Base-by-base conservation (phyloP, 2,113 vertebrate species). In the Sisor rabdophorus region DNA sequence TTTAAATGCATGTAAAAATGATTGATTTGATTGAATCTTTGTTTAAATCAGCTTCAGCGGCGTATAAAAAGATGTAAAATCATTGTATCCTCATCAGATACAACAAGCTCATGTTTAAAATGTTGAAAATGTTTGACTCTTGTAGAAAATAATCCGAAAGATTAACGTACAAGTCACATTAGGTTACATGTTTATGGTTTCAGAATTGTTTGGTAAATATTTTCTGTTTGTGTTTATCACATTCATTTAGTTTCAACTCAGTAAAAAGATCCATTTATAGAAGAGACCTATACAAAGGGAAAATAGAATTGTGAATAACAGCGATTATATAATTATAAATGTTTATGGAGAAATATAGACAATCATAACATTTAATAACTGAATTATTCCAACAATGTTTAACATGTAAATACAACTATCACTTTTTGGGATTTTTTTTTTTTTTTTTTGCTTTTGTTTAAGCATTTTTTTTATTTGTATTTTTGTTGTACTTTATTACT, bases 391-490 rank as follows among this genome's bases (percentile, higher is more conserved):
- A 94, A 90, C 94, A 93, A 93, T 93, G 96, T 96, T 96, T 97
- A 98, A 96, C 94, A 93, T 99, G 97, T 98, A 99, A 92, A 98
- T 97, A 82, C 75, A 97, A 92, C 82, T 86, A 85, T 86, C 87
- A 82, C 61, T 85, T 80, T 4, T 36, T 36, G 32, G 7, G 32
- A n/a, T 86, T 85, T 73, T 16, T 71, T 76, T 78, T 19, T 48
- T 50, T 67, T 68, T 20, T 8, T 67, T 60, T n/a, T 60, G 70
- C 55, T 24, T 93, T 95, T 94, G 92, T 95, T 69, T 95, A 90
- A 95, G 92, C 94, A 95, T 98, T 95, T 98, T 99, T 98, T 98
- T 94, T 98, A 96, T 96, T 93, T 96, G 93, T 96, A 13, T 47
- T 65, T 65, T 17, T 55, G 95, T 98, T 98, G 94, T 98, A 94